Evolutionary conservation across 2,113 vertebrate genomes (phyloP), one percentile per base, ranked within the genome.

Genomic region (Trichechus manatus): DNA sequence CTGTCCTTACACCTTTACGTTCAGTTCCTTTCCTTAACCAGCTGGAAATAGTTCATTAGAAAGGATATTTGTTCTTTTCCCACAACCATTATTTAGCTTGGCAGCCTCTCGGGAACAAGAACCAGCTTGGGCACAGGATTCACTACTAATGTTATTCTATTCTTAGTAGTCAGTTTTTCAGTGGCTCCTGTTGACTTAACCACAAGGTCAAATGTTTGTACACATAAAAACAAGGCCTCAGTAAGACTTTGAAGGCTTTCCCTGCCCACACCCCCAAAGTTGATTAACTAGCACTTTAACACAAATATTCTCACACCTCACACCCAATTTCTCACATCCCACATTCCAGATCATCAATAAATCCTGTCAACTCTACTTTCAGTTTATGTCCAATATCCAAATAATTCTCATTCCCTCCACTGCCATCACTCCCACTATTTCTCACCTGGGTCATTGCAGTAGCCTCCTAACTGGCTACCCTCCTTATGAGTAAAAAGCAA

Each of bases 101-200:
- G 93, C 92, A 61, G 14, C 75, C 44, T 70, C 27, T 81, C 44
- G 39, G 39, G 23, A 36, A 15, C 74, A 47, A 78, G 31, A 87
- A 36, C 29, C 25, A 50, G 36, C 42, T 31, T 61, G 56, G 70
- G 50, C 70, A 75, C 17, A 86, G 22, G 44, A 20, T 17, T 91
- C 79, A 25, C 42, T 36, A 8, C 27, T 36, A 33, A 56, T 33
- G 66, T 82, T 74, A n/a, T 27, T 42, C 91, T 96, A 90, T 96
- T 90, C 94, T 95, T 75, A 93, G 95, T 27, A 53, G 27, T 91
- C 75, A 44, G 70, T 25, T 31, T 63, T 79, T 64, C 82, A 72
- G 78, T n/a, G 53, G 79, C 36, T 97, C 22, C 77, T 97, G 11
- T 79, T 75, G 84, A 92, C 77, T 92, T 96, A 92, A 87, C 80